phyloP scores from a whole-genome alignment of 2,113 vertebrate genomes.

The Mystacornis crossleyi region DNA sequence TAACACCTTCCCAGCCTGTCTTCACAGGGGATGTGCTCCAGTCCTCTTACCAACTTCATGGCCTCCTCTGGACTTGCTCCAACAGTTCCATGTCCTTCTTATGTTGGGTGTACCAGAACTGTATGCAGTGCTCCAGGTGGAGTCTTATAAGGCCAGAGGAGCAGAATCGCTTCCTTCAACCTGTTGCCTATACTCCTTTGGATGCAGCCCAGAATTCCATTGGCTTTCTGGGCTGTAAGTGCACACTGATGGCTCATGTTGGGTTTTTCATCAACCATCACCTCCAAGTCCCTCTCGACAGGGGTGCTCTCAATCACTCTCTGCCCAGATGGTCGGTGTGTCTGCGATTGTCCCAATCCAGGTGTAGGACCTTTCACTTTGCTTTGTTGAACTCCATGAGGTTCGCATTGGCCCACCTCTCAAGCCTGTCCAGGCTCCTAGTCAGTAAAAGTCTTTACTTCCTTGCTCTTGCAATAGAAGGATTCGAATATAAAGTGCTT shows the following conservation, averaged over 20 bases:
- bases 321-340: not conserved
- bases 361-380: not conserved
- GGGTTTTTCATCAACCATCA: not conserved
- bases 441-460: not conserved
- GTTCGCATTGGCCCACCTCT: not conserved
- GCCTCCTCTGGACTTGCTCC: not conserved
- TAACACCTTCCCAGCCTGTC: not conserved
- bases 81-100: not conserved
- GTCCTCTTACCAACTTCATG: not conserved
- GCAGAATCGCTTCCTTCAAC: not conserved
- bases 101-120: not conserved
- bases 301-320: not conserved
- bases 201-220: not conserved
- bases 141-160: not conserved
- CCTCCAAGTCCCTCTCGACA: not conserved
- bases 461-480: not conserved
- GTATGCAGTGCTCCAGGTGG: not conserved
- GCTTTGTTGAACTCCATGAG: not conserved
- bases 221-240: fast-evolving
- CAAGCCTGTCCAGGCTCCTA: not conserved
- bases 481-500: not conserved
- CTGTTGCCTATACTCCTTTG: not conserved
- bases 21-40: fast-evolving
- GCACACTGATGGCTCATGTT: not conserved
- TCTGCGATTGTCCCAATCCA: not conserved